phyloP scores from a whole-genome alignment of 2,113 vertebrate genomes.

The Ceuthmochares aereus region DNA sequence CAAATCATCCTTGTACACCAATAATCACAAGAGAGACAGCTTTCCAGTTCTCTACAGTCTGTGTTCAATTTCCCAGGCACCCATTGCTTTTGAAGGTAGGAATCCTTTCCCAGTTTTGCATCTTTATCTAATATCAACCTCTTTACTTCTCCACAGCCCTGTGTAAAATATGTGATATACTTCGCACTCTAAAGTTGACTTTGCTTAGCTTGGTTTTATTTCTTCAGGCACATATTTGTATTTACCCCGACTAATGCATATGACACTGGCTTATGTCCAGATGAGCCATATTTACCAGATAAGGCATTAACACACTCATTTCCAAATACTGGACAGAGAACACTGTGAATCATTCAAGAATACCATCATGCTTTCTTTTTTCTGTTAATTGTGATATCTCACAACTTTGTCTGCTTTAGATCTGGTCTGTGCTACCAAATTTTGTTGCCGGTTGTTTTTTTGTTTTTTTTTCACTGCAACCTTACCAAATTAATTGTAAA shows the following conservation, averaged over 20 bases:
- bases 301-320: background rate
- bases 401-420: background rate
- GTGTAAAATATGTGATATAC: background rate
- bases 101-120: background rate
- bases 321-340: background rate
- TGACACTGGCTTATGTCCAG: background rate
- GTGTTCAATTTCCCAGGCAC: background rate
- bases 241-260: background rate
- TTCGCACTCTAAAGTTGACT: background rate
- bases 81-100: background rate
- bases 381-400: background rate
- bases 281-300: background rate
- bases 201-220: background rate
- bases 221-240: background rate
- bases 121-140: background rate
- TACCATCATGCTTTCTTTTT: background rate
- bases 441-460: background rate
- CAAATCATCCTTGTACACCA: conserved; percentile 24
- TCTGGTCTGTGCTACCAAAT: background rate
- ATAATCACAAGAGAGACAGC: conserved; percentile 37
- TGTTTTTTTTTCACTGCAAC: background rate
- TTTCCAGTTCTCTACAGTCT: conserved; percentile 4
- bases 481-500: background rate
- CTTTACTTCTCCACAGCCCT: background rate
- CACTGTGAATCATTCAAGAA: background rate